Percentiles rank a stretch among this genome's conserved stretches.
Conservation (phyloP, 2,888 invertebrate species). For the Pilophorus perplexus region DNA sequence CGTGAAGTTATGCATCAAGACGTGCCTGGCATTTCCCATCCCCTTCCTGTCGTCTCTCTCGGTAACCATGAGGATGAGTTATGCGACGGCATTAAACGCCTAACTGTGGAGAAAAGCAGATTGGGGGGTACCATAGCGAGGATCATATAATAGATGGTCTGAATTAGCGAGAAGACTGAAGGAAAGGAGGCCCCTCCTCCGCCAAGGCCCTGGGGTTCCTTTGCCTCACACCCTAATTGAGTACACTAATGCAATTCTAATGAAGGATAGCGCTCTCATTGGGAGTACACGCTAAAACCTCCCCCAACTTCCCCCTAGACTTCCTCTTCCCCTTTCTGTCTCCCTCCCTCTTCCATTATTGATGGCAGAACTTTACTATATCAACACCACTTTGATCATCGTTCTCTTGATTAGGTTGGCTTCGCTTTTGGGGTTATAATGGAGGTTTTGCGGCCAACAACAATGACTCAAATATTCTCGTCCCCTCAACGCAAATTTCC, state of each 20-base stretch:
- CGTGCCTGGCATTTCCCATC: too few relatives aligned
- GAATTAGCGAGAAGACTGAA: constrained; percentile 35
- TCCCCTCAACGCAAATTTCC: too few relatives aligned
- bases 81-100: constrained; percentile 34
- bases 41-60: too few relatives aligned
- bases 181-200: constrained; percentile 12
- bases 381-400: constrained; percentile 27
- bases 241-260: constrained; percentile 42
- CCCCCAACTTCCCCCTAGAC: neutral
- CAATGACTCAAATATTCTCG: constrained; percentile 27
- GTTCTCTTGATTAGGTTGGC: constrained; percentile 24
- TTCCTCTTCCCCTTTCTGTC: neutral
- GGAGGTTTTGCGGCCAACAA: constrained; percentile 11
- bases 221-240: constrained; percentile 35
- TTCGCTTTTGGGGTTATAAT: constrained; percentile 17
- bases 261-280: constrained; percentile 40
- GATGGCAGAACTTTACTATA: constrained; percentile 31
- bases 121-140: constrained; percentile 4
- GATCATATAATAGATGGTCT: constrained; percentile 34
- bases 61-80: constrained; percentile 14
- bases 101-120: constrained; percentile 37
- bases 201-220: too few relatives aligned
- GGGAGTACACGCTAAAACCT: constrained; percentile 18
- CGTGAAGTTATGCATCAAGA: too few relatives aligned
- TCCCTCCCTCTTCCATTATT: constrained; percentile 30